Evolutionary conservation across 2,888 invertebrate species (phyloP).

Genomic region (Apamea epomidion): DNA sequence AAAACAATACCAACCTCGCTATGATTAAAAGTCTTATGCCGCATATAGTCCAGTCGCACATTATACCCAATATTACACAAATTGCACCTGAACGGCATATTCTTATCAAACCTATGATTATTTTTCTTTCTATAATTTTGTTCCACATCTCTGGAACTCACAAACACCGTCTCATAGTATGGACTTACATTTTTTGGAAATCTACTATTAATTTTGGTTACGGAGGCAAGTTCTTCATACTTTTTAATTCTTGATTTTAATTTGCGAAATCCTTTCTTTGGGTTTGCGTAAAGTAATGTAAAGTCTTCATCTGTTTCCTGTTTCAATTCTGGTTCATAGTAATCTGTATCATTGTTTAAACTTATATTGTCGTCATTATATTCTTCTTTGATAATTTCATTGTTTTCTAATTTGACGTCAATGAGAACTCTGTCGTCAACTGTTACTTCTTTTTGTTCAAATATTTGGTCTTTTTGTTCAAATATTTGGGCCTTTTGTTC

Average conservation of each 20-base stretch:
- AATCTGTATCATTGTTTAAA: slow-evolving; percentile 38
- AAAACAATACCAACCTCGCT: slow-evolving; percentile 66
- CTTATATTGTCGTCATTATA: slow-evolving; percentile 3
- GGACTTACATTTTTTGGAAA: slow-evolving; percentile 4
- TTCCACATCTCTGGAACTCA: slow-evolving; percentile 68
- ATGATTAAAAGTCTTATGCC: slow-evolving; percentile 73
- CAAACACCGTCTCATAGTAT: slow-evolving; percentile 53
- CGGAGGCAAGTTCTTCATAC: slow-evolving; percentile 29
- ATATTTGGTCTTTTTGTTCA: slow-evolving; percentile 4
- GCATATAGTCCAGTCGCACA: slow-evolving; percentile 62
- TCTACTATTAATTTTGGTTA: slow-evolving; percentile 23
- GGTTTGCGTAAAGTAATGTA: neutral
- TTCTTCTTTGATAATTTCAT: slow-evolving; percentile 49
- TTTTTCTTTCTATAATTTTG: slow-evolving; percentile 49
- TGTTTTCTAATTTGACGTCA: slow-evolving; percentile 52
- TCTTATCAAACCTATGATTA: neutral
- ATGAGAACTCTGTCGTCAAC: neutral
- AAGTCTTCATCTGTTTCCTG: neutral
- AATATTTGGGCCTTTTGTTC: neutral
- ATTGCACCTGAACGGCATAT: slow-evolving; percentile 32
- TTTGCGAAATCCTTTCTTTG: slow-evolving; percentile 3
- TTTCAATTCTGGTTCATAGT: slow-evolving; percentile 38
- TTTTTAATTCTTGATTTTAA: slow-evolving; percentile 26
- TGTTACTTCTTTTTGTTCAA: slow-evolving; percentile 5
- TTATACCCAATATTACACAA: slow-evolving; percentile 65